Conservation (phyloP, 2,113 vertebrate genomes). For the Orientallactaga bullata region DNA sequence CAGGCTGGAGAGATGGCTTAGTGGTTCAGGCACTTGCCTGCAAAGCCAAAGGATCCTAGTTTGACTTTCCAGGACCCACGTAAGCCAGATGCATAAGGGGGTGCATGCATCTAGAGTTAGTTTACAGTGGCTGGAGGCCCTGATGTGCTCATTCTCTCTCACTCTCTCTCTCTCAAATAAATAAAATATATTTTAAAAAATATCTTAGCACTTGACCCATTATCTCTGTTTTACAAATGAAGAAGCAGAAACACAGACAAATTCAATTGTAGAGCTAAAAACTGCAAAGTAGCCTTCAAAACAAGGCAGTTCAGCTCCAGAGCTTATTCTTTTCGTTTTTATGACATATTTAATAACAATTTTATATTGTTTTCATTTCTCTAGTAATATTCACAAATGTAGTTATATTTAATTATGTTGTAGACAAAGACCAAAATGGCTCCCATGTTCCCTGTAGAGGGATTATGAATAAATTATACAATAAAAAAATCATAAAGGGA, state of each 20-base stretch:
- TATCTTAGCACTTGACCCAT: too few species aligned
- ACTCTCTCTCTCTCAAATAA: too few species aligned
- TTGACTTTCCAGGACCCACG: too few species aligned
- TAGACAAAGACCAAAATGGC: constrained; percentile 14
- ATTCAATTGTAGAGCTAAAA: constrained; percentile 12
- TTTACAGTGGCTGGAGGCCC: too few species aligned
- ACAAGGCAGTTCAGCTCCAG: background rate
- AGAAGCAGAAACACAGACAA: background rate
- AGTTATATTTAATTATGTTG: constrained; percentile 38
- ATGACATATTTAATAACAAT: background rate
- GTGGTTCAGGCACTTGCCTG: too few species aligned
- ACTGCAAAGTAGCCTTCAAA: constrained; percentile 28
- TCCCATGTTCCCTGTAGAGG: background rate
- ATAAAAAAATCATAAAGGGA: background rate
- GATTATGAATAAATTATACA: constrained; percentile 30
- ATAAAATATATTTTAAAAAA: too few species aligned
- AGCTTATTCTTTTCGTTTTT: constrained; percentile 36
- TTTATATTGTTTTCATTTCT: constrained; percentile 36
- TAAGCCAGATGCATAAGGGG: too few species aligned
- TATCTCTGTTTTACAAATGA: constrained; percentile 42
- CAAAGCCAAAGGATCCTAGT: too few species aligned
- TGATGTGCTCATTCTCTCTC: too few species aligned
- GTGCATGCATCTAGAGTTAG: too few species aligned
- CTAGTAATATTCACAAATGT: constrained; percentile 12
- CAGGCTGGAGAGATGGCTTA: too few species aligned